Percentiles rank a stretch among this genome's conserved stretches.
Evolutionary conservation across 2,113 vertebrate genomes (phyloP).

Genomic region (Chlorodrepanis virens): DNA sequence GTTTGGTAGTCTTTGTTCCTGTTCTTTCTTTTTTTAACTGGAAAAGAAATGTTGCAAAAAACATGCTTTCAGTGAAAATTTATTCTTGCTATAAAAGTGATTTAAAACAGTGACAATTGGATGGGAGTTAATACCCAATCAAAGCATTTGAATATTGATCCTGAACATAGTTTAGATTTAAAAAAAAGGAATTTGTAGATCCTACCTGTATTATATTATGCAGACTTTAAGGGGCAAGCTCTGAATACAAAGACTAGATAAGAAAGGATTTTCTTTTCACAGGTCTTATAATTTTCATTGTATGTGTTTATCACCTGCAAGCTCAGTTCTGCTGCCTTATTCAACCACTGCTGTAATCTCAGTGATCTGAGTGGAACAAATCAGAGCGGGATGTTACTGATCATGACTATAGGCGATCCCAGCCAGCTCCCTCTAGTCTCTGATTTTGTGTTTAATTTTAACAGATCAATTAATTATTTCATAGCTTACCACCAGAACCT

Average conservation of each 20-base stretch:
- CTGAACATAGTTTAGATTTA: background rate
- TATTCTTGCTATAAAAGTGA: background rate
- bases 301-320: background rate
- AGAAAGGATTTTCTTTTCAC: background rate
- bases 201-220: background rate
- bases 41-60: slow-evolving; percentile 27
- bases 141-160: background rate
- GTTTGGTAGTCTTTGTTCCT: slow-evolving; percentile 69
- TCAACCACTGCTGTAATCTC: background rate
- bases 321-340: background rate
- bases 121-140: background rate
- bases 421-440: background rate
- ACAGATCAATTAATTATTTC: background rate
- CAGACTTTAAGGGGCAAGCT: background rate
- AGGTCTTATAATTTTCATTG: background rate
- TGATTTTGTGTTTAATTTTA: background rate
- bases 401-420: background rate
- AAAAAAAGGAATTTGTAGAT: background rate
- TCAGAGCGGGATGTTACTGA: fast-evolving
- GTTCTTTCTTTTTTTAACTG: slow-evolving; percentile 19
- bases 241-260: background rate
- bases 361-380: background rate
- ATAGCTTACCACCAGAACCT: background rate
- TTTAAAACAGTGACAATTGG: background rate
- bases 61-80: slow-evolving; percentile 22